Conservation (phyloP, 2,888 invertebrate species). For the Drosophila tanythrix region DNA sequence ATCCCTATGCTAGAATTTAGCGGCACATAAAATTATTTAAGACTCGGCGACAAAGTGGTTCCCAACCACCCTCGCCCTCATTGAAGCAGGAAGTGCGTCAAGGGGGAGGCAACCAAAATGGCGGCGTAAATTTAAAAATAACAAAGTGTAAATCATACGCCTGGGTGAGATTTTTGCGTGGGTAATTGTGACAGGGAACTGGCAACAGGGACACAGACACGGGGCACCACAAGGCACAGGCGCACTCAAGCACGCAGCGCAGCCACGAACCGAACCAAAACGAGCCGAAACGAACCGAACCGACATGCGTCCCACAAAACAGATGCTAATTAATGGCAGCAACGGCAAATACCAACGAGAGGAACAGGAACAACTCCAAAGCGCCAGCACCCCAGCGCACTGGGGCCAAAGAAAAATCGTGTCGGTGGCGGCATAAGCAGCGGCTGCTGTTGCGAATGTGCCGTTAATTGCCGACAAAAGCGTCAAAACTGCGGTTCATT, state of each 20-base stretch:
- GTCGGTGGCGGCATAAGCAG: conserved; percentile 10
- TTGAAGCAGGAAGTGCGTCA: conserved; percentile 39
- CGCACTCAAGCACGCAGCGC: conserved; percentile 62
- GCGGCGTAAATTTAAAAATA: conserved; percentile 74
- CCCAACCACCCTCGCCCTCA: background rate
- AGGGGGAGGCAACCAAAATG: conserved; percentile 62
- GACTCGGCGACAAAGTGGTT: conserved; percentile 28
- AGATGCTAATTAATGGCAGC: conserved; percentile 75
- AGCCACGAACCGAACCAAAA: background rate
- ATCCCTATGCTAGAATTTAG: conserved; percentile 41
- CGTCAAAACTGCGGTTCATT: conserved; percentile 76
- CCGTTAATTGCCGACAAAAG: conserved; percentile 79
- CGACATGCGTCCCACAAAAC: conserved; percentile 51
- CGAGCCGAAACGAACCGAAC: conserved; percentile 27
- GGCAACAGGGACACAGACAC: conserved; percentile 12
- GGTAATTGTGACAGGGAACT: conserved; percentile 18
- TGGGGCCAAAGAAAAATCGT: conserved; percentile 27
- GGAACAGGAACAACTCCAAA: conserved; percentile 9
- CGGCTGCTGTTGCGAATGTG: conserved; percentile 55
- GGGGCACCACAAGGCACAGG: conserved; percentile 42
- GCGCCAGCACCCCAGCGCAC: background rate
- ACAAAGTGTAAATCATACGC: conserved; percentile 79
- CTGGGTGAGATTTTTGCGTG: conserved; percentile 55
- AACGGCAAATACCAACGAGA: conserved; percentile 22
- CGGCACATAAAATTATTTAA: conserved; percentile 53